Evolutionary conservation across 2,888 invertebrate species (phyloP).

Genomic region (Saturnia pavonia): DNA sequence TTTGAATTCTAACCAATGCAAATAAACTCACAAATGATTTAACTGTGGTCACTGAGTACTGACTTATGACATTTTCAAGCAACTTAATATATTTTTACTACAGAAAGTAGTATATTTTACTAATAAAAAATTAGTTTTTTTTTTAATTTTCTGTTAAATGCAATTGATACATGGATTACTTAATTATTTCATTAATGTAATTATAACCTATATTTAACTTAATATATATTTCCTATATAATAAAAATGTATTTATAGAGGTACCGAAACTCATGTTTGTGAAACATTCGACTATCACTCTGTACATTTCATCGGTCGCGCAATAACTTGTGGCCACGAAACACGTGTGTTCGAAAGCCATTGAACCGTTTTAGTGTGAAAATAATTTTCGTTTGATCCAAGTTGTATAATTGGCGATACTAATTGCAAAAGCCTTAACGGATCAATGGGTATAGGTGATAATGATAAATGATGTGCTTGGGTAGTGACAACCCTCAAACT

Average conservation of each 20-base stretch:
- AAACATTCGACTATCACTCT: slow-evolving; percentile 34
- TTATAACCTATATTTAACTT: too few relatives aligned
- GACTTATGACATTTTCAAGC: neutral
- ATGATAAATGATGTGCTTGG: neutral
- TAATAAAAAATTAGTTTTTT: too few relatives aligned
- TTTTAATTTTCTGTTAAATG: too few relatives aligned
- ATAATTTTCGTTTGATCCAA: neutral
- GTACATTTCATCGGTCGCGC: slow-evolving; percentile 32
- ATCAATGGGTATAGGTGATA: neutral
- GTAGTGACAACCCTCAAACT: neutral
- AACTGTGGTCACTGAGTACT: neutral
- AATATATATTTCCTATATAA: neutral
- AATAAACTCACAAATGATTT: too few relatives aligned
- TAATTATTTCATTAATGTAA: too few relatives aligned
- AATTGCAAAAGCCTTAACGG: neutral
- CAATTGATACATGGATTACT: too few relatives aligned
- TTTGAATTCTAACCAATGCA: too few relatives aligned
- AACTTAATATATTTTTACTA: too few relatives aligned
- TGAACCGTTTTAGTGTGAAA: neutral
- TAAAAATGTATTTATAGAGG: neutral
- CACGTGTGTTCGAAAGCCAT: slow-evolving; percentile 18
- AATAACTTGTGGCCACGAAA: slow-evolving; percentile 35
- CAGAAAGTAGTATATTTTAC: too few relatives aligned
- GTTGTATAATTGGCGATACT: neutral
- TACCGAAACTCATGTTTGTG: slow-evolving; percentile 43